Base-by-base conservation (phyloP, 2,113 vertebrate species). In the Pimephales promelas region DNA sequence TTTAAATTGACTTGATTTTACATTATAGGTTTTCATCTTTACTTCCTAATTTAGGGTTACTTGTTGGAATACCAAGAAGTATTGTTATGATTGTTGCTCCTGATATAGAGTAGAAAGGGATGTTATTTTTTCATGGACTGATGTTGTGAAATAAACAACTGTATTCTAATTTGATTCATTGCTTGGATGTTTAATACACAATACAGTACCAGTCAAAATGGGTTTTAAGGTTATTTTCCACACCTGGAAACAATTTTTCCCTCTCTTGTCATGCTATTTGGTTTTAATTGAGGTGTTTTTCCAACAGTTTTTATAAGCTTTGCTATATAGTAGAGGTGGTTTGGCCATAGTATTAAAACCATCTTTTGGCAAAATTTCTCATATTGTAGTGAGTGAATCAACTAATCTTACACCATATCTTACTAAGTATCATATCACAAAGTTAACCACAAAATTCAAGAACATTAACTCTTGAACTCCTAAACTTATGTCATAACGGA, bases 71-170 rank as follows among this genome's bases (percentile, higher is more conserved):
- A 20, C 34, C 3, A 10, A 68, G 22, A 68, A 36, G 34, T 22
- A 11, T 36, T 22, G 16, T 68, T 22, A n/a, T 10, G 34, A 68
- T 54, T 54, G 52, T 54, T 54, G 18, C 52, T 54, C 18, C 52
- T 54, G 52, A 54, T 68, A 40, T 11, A 40, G n/a, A 40, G 10
- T 22, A 40, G 64, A 40, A 68, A 40, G 56, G 56, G 24, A 59
- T n/a, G 10, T 8, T 47, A 20, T 9, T 11, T 68, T 66, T 26
- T 68, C 36, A 40, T 66, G 9, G 20, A n/a, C 64, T 68, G 64
- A 68, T 68, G 64, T 68, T 68, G 64, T 68, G 64, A 40, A 68
- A 68, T 68, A 68, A 68, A 68, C 64, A 11, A 40, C 20, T 40
- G 34, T 68, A 11, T 22, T 68, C 34, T 40, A 40, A 20, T 40